Base-by-base conservation (phyloP, 2,888 invertebrate genomes). In the Acrocyrtus sp. region DNA sequence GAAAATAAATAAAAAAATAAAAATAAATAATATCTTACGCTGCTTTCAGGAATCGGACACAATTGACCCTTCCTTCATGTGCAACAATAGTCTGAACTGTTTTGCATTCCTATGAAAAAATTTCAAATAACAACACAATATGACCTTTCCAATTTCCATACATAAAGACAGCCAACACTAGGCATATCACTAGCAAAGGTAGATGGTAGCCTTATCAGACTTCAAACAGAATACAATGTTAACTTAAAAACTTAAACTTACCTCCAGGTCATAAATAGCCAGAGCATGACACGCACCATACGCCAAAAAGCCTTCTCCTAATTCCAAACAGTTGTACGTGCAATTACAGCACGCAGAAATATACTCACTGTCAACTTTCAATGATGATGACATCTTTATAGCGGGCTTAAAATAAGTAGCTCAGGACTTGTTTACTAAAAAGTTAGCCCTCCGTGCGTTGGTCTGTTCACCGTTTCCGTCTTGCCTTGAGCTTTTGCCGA, bases 61-160 rank as follows among this genome's bases (percentile, higher is more conserved):
- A 89, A 83, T 92, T 95, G 0, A 96, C 91, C 77, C 89, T 87
- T 58, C 88, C 89, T 24, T 85, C 87, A 83, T 96, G 96, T 48
- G 87, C 84, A 58, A 88, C 85, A 82, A 90, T 83, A 60, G 90
- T 87, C 56, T 86, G 82, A 0, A 86, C 83, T 24, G 90, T 88
- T 83, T 89, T 87, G 0, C 86, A 87, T 82, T 86, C 82, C 83
- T 87, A 85, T 74, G 84, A 84, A 63, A 45, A 74, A 57, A 27
- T 51, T 51, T 51, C 21, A 68, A 50, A 53, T 29, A 45, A 56
- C n/a, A n/a, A 67, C 41, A n/a, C 39, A 50, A 26, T 51, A 67
- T n/a, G n/a, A n/a, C n/a, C n/a, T n/a, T n/a, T n/a, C n/a, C n/a
- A n/a, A n/a, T n/a, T n/a, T n/a, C n/a, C n/a, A n/a, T n/a, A n/a